Percentiles rank a stretch among this genome's conserved stretches.
These are phyloP conservation scores for Ephestia elutella DNA, from an alignment of 1,140 invertebrate genomes.

Conservation along the genomic window DNA sequence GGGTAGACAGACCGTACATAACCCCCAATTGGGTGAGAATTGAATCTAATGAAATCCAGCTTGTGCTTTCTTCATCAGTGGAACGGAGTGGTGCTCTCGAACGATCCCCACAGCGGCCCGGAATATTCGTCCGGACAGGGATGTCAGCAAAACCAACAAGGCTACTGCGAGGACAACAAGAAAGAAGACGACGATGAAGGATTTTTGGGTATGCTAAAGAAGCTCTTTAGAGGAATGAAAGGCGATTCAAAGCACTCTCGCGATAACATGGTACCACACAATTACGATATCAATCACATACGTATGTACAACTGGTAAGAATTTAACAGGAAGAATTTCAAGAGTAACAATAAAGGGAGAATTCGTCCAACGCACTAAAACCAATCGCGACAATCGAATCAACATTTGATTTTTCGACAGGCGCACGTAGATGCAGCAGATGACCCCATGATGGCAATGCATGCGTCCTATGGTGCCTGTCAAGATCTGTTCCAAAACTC, in stretches of 20 bases:
- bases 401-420: slow-evolving; percentile 49
- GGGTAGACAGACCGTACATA: neutral
- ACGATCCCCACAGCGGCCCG: slow-evolving; percentile 14
- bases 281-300: neutral
- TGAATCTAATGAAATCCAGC: slow-evolving; percentile 67
- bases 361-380: slow-evolving; percentile 65
- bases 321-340: slow-evolving; percentile 13
- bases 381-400: slow-evolving; percentile 12
- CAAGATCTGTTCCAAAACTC: slow-evolving; percentile 48
- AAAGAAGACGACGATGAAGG: slow-evolving; percentile 26
- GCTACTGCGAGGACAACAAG: slow-evolving; percentile 13
- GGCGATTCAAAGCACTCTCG: slow-evolving; percentile 22
- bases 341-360: neutral
- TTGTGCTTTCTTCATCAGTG: slow-evolving; percentile 67
- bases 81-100: slow-evolving; percentile 38
- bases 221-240: slow-evolving; percentile 39
- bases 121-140: slow-evolving; percentile 14
- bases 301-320: slow-evolving; percentile 8
- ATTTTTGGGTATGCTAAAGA: slow-evolving; percentile 43
- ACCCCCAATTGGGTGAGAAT: slow-evolving; percentile 33
- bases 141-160: slow-evolving; percentile 9
- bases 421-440: slow-evolving; percentile 32
- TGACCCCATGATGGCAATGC: slow-evolving; percentile 33
- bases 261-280: slow-evolving; percentile 30
- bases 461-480: slow-evolving; percentile 9